Base-by-base conservation (phyloP, 2,797 vertebrate species). In the Rousettus madagascariensis region DNA sequence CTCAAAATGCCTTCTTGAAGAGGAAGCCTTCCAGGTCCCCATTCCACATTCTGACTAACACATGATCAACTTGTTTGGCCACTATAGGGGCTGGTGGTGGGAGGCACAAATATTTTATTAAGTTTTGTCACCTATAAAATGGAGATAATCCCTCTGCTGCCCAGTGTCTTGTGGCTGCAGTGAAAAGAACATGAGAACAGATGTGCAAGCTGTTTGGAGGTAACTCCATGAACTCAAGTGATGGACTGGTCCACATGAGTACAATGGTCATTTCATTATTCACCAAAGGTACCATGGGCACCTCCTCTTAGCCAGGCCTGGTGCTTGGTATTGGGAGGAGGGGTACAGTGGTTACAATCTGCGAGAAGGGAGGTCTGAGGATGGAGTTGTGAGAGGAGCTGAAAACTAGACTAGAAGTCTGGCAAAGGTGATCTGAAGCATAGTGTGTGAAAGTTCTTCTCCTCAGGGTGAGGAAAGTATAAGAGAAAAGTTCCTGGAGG, bases 111-210 rank as follows among this genome's bases (percentile, higher is more conserved):
- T 91, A 66, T 36, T 72, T 95, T 91, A 55, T 72, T 82, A 66
- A 69, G 17, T 79, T 90, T 93, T 8, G 89, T 78, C 19, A 41
- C 26, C 72, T 89, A 26, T 33, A 80, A 84, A 92, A 84, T 87
- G 33, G 26, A 94, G 71, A 86, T 33, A 57, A 90, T 63, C 28
- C 36, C 6, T 68, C 30, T 74, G 65, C 49, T 85, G 38, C 72
- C 33, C 41, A 90, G 19, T 17, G 57, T 79, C 53, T 86, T 92
- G 9, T 61, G 16, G 10, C 22, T 95, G 59, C 61, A 57, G 36
- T 59, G 63, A 90, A 90, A 96, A 94, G 36, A 11, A 4, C 19
- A 83, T 92, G 51, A 84, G 36, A 89, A 94, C 43, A 90, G 43
- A 86, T 86, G 20, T 84, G 17, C 22, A 78, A 33, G 43, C 38